Conservation (phyloP, 2,113 vertebrate genomes). For the Pao palembangensis region DNA sequence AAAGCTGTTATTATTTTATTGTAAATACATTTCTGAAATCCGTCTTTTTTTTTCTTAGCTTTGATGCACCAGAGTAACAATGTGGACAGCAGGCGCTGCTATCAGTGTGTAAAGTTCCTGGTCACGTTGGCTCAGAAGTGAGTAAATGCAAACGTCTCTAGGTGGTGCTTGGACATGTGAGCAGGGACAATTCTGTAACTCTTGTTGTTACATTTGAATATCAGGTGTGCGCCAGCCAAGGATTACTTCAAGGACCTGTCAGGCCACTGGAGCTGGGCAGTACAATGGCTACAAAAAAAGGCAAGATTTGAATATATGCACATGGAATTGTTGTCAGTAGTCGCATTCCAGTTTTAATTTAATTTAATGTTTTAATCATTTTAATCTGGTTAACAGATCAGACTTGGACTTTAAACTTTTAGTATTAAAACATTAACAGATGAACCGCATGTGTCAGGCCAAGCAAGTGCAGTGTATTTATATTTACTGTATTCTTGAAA, state of each 20-base stretch:
- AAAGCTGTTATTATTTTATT: not conserved
- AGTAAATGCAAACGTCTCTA: conserved; percentile 60
- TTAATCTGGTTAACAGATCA: no score
- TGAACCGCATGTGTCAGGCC: no score
- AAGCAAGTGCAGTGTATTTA: no score
- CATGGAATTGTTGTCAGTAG: not conserved
- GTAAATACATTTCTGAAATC: not conserved
- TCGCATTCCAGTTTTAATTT: not conserved
- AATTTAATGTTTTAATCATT: no score
- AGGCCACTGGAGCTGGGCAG: conserved; percentile 98
- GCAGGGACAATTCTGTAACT: not conserved
- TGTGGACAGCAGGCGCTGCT: conserved; percentile 96
- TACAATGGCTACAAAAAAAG: conserved; percentile 99
- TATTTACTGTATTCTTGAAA: no score
- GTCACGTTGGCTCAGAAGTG: conserved; percentile 97
- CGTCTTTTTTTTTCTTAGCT: conserved; percentile 69
- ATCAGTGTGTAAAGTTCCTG: conserved; percentile 98
- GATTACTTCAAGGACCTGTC: conserved; percentile 98
- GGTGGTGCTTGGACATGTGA: not conserved
- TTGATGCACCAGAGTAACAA: conserved; percentile 99
- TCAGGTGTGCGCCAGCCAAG: conserved; percentile 91
- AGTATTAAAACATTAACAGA: no score
- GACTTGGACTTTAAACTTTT: no score
- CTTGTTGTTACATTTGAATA: not conserved
- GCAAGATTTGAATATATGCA: conserved; percentile 44